Evolutionary conservation across 2,113 vertebrate species (phyloP), one percentile per base, ranked within the genome.

Genomic region (Columba livia): DNA sequence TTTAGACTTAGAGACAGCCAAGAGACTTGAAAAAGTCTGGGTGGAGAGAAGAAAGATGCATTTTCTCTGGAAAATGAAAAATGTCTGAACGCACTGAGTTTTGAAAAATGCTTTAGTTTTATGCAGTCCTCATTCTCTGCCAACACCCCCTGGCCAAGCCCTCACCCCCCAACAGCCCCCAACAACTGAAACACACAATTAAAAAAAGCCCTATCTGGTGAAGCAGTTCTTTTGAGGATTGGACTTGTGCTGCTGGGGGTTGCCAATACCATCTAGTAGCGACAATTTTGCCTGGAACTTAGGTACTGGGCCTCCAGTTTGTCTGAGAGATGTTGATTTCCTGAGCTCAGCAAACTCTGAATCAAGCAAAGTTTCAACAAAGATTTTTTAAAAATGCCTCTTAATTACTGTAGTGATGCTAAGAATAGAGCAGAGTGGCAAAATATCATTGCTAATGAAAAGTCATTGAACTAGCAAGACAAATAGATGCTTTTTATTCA

Each of bases 391-490:
- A 93, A 79, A 81, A 79, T 56, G 51, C 53, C 31, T 89, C 80
- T 95, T 94, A 95, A 95, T 97, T 87, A 96, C 67, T 89, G 48
- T 20, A 94, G 96, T 87, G 96, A 47, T 62, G 17, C 44, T 91
- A 91, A 96, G 92, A 96, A 94, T 83, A 95, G 65, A 82, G 92
- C 79, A 85, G 73, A 87, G 83, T 11, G 11, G 47, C 50, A 91
- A 88, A 97, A 72, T 83, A 90, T 94, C 77, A 58, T 58, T 83
- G 73, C 80, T 96, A 98, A 96, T 96, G 82, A 97, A 96, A 97
- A 94, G 44, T 94, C 91, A 91, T 34, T 79, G 79, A 96, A 79
- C 71, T 89, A 57, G 53, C 93, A 96, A 92, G 81, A 92, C 56
- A 94, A 73, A 89, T 48, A 82, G 71, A 84, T 94, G 79, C 69